Percentiles rank a stretch among this genome's conserved stretches.
Evolutionary conservation across 2,113 vertebrate species (phyloP).

Genomic region (Mola mola): DNA sequence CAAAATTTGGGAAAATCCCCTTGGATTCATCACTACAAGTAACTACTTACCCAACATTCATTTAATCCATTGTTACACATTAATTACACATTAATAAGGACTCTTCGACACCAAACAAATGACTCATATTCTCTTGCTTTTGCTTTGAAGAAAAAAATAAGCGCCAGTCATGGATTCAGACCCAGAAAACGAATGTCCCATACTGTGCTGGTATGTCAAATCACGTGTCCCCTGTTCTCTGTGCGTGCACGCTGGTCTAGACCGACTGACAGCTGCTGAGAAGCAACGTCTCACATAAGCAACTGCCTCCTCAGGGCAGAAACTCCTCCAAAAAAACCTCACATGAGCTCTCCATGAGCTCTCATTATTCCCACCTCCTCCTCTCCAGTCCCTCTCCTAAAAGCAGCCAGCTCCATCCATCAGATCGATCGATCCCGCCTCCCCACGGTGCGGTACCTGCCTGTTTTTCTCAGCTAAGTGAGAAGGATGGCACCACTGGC

Average conservation of each 20-base stretch:
- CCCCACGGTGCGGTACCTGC: constrained; percentile 61
- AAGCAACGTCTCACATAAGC: constrained; percentile 29
- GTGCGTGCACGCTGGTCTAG: constrained; percentile 7
- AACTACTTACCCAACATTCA: too few species aligned
- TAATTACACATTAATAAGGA: too few species aligned
- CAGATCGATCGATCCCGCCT: constrained; percentile 69
- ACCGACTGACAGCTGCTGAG: constrained; percentile 40
- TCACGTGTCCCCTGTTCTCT: not conserved
- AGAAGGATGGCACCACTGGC: constrained; percentile 59
- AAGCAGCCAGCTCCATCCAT: constrained; percentile 67
- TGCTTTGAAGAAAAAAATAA: too few species aligned
- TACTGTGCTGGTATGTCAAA: not conserved
- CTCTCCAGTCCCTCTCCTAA: constrained; percentile 23
- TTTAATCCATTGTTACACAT: too few species aligned
- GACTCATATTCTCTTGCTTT: too few species aligned
- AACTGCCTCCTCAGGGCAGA: constrained; percentile 35
- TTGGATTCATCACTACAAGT: too few species aligned
- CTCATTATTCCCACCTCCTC: constrained; percentile 51
- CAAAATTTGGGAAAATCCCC: too few species aligned
- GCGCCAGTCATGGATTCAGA: not conserved
- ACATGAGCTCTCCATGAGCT: constrained; percentile 56
- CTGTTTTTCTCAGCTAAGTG: constrained; percentile 70
- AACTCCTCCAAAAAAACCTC: constrained; percentile 34
- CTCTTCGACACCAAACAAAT: too few species aligned
- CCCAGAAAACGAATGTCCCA: not conserved